Base-by-base conservation (phyloP, 2,888 invertebrate species). In the Xylophagus ater region DNA sequence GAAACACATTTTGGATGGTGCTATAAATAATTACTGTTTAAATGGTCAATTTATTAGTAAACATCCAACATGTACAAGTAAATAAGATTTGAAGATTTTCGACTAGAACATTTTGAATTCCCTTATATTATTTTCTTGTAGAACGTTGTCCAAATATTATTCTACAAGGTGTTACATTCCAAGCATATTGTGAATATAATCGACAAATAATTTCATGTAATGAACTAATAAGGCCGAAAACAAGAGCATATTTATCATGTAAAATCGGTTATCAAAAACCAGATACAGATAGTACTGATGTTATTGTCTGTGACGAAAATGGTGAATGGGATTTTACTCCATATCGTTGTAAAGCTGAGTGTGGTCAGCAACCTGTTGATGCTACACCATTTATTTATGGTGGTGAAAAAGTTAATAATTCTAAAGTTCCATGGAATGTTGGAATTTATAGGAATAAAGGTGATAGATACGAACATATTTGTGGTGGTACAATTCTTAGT, bases 351-450 rank as follows among this genome's bases (percentile, higher is more conserved):
- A 37, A 40, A 9, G 54, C 53, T 3, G 40, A 50, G 3, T 62
- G 59, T 34, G 59, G 58, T 2, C 30, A 46, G 13, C 44, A 39
- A 30, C 4, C 41, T 9, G 4, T 34, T 6, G 9, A 12, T 9
- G 29, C 37, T 5, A 41, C 35, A n/a, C 18, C 46, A 6, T 49
- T 52, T 37, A 28, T 47, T 3, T 41, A 32, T 2, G 42, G 42
- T 21, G 32, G 19, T n/a, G 36, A 23, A n/a, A 5, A 1, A 34
- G 50, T 23, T 0, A 51, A 34, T 34, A 48, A 32, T 2, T 33
- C 44, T 2, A 20, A 42, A 18, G 51, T 50, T 4, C 60, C 59
- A 5, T 61, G 59, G 60, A 41, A 56, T 13, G 55, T 54, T 3
- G 56, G 51, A 20, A 48, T 57, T 19, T 55, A 51, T 35, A 32